phyloP scores from a whole-genome alignment of 2,888 invertebrate species.

The Hermaeophaga mercurialis region DNA sequence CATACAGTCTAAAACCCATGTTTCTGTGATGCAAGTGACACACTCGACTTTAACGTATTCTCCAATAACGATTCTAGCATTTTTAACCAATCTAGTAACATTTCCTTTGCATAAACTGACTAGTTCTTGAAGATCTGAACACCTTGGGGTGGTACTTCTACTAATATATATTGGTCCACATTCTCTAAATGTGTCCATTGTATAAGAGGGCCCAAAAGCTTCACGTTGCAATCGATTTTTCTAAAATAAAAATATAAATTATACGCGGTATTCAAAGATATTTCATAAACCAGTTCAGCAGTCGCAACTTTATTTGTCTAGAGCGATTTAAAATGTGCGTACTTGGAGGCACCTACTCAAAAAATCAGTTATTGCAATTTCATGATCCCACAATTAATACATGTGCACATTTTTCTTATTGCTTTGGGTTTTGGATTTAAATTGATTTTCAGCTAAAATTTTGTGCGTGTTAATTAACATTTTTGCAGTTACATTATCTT shows the following conservation, averaged over 20 bases:
- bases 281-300: too few relatives aligned
- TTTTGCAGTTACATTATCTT: background rate
- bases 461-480: too few relatives aligned
- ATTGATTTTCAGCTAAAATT: too few relatives aligned
- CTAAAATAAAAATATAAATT: slow-evolving; percentile 50
- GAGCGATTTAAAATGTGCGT: too few relatives aligned
- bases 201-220: slow-evolving; percentile 64
- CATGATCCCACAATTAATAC: too few relatives aligned
- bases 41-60: slow-evolving; percentile 43
- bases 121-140: slow-evolving; percentile 63
- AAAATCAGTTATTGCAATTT: too few relatives aligned
- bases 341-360: too few relatives aligned
- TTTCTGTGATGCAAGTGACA: slow-evolving; percentile 60
- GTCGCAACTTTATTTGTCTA: too few relatives aligned
- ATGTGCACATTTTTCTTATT: too few relatives aligned
- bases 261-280: too few relatives aligned
- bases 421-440: too few relatives aligned
- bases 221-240: slow-evolving; percentile 66
- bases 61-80: slow-evolving; percentile 64
- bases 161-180: slow-evolving; percentile 65
- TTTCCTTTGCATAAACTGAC: slow-evolving; percentile 64
- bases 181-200: slow-evolving; percentile 64
- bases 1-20: slow-evolving; percentile 70
- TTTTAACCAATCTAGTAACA: slow-evolving; percentile 56
- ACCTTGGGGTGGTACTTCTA: slow-evolving; percentile 58